These are phyloP conservation scores for Polydrusus cervinus DNA, from an alignment of 2,888 invertebrate genomes.

Conservation along the genomic window DNA sequence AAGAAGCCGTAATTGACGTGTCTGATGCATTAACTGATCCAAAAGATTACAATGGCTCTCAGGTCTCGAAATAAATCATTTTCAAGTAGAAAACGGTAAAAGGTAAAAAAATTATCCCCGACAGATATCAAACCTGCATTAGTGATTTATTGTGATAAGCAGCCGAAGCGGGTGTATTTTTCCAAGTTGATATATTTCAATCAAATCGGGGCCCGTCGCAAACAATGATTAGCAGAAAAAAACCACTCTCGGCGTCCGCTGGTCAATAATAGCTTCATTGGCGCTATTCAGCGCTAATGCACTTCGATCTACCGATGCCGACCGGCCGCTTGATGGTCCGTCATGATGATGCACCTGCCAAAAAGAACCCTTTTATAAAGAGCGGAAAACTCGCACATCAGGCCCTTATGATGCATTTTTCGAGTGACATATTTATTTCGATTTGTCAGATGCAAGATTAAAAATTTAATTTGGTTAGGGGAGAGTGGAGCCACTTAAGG, in stretches of 20 bases:
- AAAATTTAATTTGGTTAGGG: slow-evolving; percentile 31
- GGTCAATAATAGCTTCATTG: slow-evolving; percentile 70
- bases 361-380: slow-evolving; percentile 52
- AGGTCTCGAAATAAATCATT: slow-evolving; percentile 64
- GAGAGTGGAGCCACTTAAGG: no score
- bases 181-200: slow-evolving; percentile 70
- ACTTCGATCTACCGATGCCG: slow-evolving; percentile 59
- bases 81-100: slow-evolving; percentile 61
- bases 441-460: slow-evolving; percentile 49
- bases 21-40: slow-evolving; percentile 45
- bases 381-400: slow-evolving; percentile 49
- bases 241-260: slow-evolving; percentile 63
- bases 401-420: slow-evolving; percentile 47
- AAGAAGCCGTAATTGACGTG: slow-evolving; percentile 41
- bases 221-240: slow-evolving; percentile 69
- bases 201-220: slow-evolving; percentile 68
- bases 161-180: slow-evolving; percentile 65
- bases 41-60: slow-evolving; percentile 37
- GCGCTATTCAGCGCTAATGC: slow-evolving; percentile 69
- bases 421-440: slow-evolving; percentile 52
- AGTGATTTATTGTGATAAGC: slow-evolving; percentile 69
- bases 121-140: slow-evolving; percentile 64
- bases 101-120: slow-evolving; percentile 64
- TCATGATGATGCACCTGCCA: slow-evolving; percentile 58
- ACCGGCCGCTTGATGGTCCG: slow-evolving; percentile 52